Conservation (phyloP, 2,113 vertebrate genomes). For the Pedionomus torquatus region DNA sequence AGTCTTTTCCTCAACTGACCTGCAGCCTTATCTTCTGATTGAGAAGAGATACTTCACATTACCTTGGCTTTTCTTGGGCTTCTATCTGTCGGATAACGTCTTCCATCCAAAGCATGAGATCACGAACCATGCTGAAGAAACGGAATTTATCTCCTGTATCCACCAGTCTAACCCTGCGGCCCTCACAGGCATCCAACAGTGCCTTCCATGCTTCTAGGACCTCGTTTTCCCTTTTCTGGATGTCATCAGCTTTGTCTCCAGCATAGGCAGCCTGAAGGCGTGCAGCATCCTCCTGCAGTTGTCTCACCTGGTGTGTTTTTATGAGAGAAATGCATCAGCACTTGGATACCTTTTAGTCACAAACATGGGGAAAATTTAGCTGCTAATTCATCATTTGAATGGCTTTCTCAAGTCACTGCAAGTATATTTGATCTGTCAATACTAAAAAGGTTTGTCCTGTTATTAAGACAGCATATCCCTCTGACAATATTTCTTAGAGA, state of each 20-base stretch:
- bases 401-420: not conserved
- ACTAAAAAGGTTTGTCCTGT: not conserved
- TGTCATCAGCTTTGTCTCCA: conserved; percentile 97
- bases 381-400: not conserved
- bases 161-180: conserved; percentile 85
- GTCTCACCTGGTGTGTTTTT: conserved; percentile 82
- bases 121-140: conserved; percentile 96
- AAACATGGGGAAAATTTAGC: not conserved
- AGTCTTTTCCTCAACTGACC: not conserved
- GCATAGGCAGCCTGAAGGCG: conserved; percentile 97
- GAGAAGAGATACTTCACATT: not conserved
- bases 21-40: not conserved
- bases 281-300: conserved; percentile 94
- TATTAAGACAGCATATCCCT: not conserved
- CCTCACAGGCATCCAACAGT: conserved; percentile 90
- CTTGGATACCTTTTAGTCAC: not conserved
- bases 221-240: conserved; percentile 91
- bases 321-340: not conserved
- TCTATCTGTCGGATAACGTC: conserved; percentile 95
- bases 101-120: conserved; percentile 99
- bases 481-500: not conserved
- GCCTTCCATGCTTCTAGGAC: conserved; percentile 92
- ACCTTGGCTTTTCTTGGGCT: conserved; percentile 96
- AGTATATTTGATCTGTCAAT: not conserved
- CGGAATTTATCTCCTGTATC: conserved; percentile 97